phyloP scores from a whole-genome alignment of 2,797 vertebrate species.

The Sparus aurata region DNA sequence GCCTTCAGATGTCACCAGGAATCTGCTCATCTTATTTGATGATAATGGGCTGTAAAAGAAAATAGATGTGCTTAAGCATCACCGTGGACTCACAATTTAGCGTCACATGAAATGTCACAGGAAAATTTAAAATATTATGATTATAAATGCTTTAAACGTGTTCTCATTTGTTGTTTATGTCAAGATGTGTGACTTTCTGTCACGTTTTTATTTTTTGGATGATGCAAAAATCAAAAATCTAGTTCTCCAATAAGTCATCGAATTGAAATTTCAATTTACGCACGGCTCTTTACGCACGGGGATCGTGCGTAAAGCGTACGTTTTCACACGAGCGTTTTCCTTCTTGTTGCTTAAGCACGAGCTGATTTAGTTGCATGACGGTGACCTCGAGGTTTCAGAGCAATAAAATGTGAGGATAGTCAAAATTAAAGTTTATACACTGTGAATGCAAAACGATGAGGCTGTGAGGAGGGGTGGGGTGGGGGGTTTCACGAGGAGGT shows the following conservation, averaged over 20 bases:
- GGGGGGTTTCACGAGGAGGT: not conserved
- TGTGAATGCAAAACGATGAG: not conserved
- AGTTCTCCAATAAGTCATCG: not conserved
- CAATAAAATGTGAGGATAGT: not conserved
- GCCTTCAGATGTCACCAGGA: not conserved
- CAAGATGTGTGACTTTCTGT: not conserved
- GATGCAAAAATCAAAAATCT: not conserved
- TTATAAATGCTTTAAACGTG: not conserved
- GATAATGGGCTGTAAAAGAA: not conserved
- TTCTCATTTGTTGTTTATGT: not conserved
- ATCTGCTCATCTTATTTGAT: not conserved
- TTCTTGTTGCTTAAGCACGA: too few relatives aligned
- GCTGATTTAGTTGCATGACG: not conserved
- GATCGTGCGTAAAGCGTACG: not conserved
- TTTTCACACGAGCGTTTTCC: not conserved
- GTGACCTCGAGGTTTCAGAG: not conserved
- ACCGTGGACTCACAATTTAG: not conserved
- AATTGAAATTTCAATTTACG: not conserved
- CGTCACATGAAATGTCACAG: not conserved
- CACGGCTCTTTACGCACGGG: constrained; percentile 8
- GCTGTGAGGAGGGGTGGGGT: too few relatives aligned
- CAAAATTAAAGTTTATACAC: not conserved
- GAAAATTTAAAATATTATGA: not conserved
- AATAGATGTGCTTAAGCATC: not conserved
- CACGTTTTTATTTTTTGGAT: not conserved